Base-by-base conservation (phyloP, 2,888 invertebrate species). In the Trimorus sp. region DNA sequence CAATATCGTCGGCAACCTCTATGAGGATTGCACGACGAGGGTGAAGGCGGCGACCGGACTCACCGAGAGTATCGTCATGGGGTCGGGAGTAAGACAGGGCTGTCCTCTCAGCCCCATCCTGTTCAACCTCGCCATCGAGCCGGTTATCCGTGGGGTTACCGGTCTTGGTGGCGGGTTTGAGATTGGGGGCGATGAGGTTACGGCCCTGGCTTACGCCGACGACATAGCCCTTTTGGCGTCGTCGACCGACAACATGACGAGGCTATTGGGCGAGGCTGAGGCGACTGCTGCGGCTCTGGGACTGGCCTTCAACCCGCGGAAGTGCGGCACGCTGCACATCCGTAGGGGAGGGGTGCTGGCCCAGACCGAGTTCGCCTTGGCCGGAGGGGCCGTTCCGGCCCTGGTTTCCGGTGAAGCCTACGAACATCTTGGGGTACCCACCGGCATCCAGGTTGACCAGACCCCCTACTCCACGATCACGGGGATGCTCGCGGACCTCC, bases 41-140 rank as follows among this genome's bases (percentile, higher is more conserved):
- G 79, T 88, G 0, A 70, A 51, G 85, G 68, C 83, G 0, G 16
- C 71, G 0, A 56, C 70, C 0, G 84, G 84, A 0, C 79, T 14
- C 62, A 85, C 85, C 0, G 74, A 84, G 7, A n/a, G 68, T 3
- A 87, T 91, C 14, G 58, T 62, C 0, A 85, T 89, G 60, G 36
- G 56, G 0, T 82, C 86, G 5, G 89, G 90, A 1, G 89, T 92
- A 0, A 84, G 87, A 1, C 90, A 90, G 84, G 90, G 89, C 3
- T 87, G 87, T 78, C 90, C 91, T 0, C 70, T 91, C 14, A 71
- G 78, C 60, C 79, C 66, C 0, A 49, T 79, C 2, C 42, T 78
- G 0, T 71, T 71, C 59, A 66, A 66, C 26, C 73, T 79, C 0
- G 85, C 85, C 1, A 56, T 88, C 12, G 89, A 90, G 69, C 86